A percentile compares a stretch with the other conserved stretches of the same genome.
Conservation (phyloP, 2,888 invertebrate species). For the Polydrusus pterygomalis region DNA sequence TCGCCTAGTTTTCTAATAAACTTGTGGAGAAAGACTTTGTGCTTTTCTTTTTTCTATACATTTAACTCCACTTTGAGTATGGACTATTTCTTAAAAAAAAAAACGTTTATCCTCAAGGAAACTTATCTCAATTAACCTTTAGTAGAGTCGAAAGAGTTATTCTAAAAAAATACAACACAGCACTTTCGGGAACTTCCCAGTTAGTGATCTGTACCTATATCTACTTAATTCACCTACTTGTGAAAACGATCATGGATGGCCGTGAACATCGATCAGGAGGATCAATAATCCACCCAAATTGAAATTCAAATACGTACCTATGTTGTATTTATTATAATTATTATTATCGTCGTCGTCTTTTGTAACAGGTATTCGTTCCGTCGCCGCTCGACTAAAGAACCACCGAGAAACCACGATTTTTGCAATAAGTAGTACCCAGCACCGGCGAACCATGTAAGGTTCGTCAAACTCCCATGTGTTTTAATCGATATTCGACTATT, state of each 20-base stretch:
- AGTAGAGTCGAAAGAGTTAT: no score
- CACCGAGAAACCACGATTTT: slow-evolving; percentile 14
- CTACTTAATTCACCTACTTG: background rate
- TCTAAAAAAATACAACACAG: no score
- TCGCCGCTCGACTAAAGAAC: slow-evolving; percentile 4
- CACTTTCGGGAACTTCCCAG: no score
- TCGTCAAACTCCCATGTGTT: background rate
- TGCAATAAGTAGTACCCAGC: slow-evolving; percentile 2
- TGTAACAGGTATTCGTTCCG: background rate
- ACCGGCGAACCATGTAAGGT: background rate
- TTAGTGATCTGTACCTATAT: no score
- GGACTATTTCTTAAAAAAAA: no score
- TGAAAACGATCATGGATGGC: slow-evolving; percentile 4
- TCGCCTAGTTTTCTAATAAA: no score
- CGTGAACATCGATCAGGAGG: background rate
- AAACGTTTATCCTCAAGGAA: no score
- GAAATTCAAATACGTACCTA: background rate
- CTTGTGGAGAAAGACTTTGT: no score
- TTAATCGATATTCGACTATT: background rate
- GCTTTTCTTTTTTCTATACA: no score
- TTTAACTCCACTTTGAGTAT: no score
- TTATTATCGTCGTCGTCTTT: background rate
- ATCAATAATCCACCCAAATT: background rate
- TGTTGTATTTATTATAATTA: background rate
- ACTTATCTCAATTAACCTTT: no score